Conservation (phyloP, 2,113 vertebrate species). For the Grus americana region DNA sequence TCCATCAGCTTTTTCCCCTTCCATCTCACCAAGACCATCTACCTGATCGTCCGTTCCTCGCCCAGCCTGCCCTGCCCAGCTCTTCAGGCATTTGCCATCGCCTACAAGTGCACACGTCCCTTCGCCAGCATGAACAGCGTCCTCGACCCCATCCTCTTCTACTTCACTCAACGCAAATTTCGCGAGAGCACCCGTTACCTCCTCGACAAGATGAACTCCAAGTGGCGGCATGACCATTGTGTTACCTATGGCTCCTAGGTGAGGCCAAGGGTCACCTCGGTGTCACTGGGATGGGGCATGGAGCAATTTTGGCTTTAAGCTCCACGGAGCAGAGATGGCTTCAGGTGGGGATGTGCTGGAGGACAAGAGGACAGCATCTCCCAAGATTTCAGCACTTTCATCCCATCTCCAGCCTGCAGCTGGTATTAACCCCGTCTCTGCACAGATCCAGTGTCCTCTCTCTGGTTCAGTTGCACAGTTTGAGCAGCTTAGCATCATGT, state of each 20-base stretch:
- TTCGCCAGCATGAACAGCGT: conserved; percentile 97
- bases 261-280: accelerated
- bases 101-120: conserved; percentile 92
- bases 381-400: neutral
- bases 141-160: conserved; percentile 95
- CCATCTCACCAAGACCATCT: conserved; percentile 93
- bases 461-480: accelerated
- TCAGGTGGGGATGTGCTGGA: neutral
- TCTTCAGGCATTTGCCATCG: conserved; percentile 84
- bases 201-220: conserved; percentile 80
- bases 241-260: neutral
- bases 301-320: neutral
- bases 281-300: accelerated
- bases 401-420: neutral
- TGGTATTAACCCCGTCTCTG: accelerated
- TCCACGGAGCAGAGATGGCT: accelerated
- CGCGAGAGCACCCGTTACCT: conserved; percentile 80
- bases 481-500: neutral
- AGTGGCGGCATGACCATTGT: conserved; percentile 64
- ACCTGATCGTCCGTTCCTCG: conserved; percentile 84
- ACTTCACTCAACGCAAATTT: conserved; percentile 90
- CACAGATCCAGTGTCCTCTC: neutral
- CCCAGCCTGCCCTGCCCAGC: conserved; percentile 64
- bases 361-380: neutral
- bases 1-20: conserved; percentile 94